A percentile compares a stretch with the other conserved stretches of the same genome.
Conservation (phyloP, 2,797 vertebrate species). For the Melanotaenia nigrans region DNA sequence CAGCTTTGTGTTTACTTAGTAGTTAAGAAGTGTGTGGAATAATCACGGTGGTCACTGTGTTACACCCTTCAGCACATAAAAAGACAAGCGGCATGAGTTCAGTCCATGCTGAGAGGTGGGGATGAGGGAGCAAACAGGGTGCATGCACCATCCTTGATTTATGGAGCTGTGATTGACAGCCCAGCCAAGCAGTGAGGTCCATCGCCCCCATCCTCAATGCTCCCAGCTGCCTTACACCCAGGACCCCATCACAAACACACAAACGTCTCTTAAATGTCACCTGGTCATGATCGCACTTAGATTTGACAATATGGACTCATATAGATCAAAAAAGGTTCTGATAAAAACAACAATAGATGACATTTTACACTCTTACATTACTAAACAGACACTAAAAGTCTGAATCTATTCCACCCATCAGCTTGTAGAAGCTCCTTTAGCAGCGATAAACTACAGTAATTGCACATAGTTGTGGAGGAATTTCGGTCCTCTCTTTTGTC, state of each 20-base stretch:
- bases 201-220: slow-evolving; percentile 30
- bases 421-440: no score
- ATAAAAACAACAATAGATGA: no score
- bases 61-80: slow-evolving; percentile 53
- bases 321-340: no score
- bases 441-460: no score
- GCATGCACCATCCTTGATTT: slow-evolving; percentile 75
- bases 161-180: slow-evolving; percentile 74
- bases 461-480: no score
- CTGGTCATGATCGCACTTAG: slow-evolving; percentile 16
- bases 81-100: slow-evolving; percentile 55
- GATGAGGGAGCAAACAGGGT: slow-evolving; percentile 42
- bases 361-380: no score
- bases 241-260: slow-evolving; percentile 35
- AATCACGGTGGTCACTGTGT: slow-evolving; percentile 27
- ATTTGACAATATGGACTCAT: no score
- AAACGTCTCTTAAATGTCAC: slow-evolving; percentile 43
- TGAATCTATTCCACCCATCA: no score
- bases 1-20: slow-evolving; percentile 52
- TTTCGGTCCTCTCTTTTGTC: no score
- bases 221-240: slow-evolving; percentile 53
- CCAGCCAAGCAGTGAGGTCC: slow-evolving; percentile 61
- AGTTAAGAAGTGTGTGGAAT: slow-evolving; percentile 45
- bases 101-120: slow-evolving; percentile 18
- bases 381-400: no score